Evolutionary conservation across 2,797 vertebrate species (phyloP).

Genomic region (Zenarchopterus dispar): DNA sequence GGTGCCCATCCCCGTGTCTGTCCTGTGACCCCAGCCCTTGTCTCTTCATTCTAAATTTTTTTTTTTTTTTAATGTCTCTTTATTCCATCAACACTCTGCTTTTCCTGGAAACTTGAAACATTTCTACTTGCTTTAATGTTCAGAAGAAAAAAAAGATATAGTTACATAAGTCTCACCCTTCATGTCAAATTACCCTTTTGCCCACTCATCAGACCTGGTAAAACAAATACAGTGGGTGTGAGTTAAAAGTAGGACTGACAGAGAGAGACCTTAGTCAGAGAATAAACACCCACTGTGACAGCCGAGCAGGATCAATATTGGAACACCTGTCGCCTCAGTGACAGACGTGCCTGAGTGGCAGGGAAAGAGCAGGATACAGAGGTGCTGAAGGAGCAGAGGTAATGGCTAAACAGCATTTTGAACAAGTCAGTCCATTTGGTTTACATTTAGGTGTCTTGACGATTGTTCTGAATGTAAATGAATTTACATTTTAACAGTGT

Average conservation of each 20-base stretch:
- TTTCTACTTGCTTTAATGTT: slow-evolving; percentile 12
- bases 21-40: not conserved
- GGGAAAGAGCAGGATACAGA: slow-evolving; percentile 2
- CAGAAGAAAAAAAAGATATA: not conserved
- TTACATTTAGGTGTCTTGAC: too few species aligned
- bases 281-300: slow-evolving; percentile 65
- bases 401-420: too few species aligned
- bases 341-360: slow-evolving; percentile 43
- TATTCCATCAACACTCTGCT: slow-evolving; percentile 27
- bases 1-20: slow-evolving; percentile 43
- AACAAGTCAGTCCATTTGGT: too few species aligned
- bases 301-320: slow-evolving; percentile 72
- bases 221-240: slow-evolving; percentile 52
- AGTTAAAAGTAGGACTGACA: slow-evolving; percentile 14
- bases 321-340: slow-evolving; percentile 70
- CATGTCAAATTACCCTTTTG: slow-evolving; percentile 2
- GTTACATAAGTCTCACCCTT: slow-evolving; percentile 4
- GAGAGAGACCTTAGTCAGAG: slow-evolving; percentile 29
- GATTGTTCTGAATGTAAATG: too few species aligned
- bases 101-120: slow-evolving; percentile 12
- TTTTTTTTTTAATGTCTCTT: not conserved
- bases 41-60: not conserved
- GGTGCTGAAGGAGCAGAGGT: slow-evolving; percentile 4
- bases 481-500: too few species aligned
- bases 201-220: slow-evolving; percentile 26